Evolutionary conservation across 2,888 invertebrate species (phyloP).

Genomic region (Sympetrum striolatum): DNA sequence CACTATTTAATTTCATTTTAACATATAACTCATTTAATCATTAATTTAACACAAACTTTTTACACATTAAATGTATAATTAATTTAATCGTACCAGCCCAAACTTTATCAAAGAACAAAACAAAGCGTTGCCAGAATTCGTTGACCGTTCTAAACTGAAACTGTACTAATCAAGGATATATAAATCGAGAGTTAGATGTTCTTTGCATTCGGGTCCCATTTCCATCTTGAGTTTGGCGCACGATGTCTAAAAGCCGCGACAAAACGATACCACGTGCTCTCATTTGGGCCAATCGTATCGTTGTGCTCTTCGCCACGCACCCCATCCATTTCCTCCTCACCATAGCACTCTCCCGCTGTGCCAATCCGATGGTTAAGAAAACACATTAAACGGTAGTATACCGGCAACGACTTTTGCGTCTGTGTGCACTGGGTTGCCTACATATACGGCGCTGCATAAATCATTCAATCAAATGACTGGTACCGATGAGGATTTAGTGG

Average conservation of each 20-base stretch:
- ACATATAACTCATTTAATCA: too few species aligned
- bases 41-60: too few species aligned
- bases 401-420: constrained; percentile 7
- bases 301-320: neutral
- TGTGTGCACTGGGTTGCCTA: neutral
- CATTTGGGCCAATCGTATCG: neutral
- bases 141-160: too few species aligned
- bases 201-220: too few species aligned
- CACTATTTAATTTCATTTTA: too few species aligned
- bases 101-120: too few species aligned
- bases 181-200: too few species aligned
- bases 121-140: too few species aligned
- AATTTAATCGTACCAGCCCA: too few species aligned
- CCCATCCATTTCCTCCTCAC: neutral
- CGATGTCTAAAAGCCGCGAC: neutral
- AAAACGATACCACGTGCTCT: neutral
- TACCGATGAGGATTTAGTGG: neutral
- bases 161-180: too few species aligned
- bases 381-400: neutral
- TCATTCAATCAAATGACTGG: neutral
- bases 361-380: neutral
- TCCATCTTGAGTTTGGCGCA: too few species aligned
- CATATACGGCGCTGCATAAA: constrained; percentile 10
- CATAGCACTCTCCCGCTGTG: neutral
- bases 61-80: too few species aligned